Evolutionary conservation across 2,113 vertebrate species (phyloP).

Genomic region (Himantopus leucocephalus): DNA sequence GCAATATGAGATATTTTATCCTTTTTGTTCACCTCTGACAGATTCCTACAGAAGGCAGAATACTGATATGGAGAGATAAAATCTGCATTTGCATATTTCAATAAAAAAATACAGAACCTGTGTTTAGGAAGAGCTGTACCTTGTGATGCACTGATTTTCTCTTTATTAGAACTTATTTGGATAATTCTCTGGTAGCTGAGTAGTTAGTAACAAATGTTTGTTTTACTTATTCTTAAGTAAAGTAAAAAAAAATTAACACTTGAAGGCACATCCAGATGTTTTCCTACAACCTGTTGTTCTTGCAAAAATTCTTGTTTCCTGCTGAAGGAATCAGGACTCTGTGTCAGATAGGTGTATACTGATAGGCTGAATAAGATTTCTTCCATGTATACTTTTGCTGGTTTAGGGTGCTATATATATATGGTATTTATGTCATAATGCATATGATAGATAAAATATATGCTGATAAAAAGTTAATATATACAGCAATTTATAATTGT

Average conservation of each 20-base stretch:
- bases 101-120: background rate
- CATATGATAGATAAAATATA: background rate
- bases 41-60: background rate
- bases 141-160: background rate
- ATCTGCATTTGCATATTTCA: background rate
- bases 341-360: background rate
- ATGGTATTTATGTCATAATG: background rate
- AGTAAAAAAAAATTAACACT: too few relatives aligned
- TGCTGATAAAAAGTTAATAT: background rate
- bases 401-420: background rate
- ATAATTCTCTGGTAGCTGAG: background rate
- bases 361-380: background rate
- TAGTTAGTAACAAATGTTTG: background rate
- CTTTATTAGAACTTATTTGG: background rate
- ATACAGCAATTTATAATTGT: background rate
- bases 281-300: background rate
- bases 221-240: background rate
- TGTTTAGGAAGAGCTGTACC: background rate
- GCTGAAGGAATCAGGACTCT: background rate
- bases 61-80: background rate
- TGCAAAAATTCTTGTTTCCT: background rate
- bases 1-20: background rate
- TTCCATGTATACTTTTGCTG: background rate
- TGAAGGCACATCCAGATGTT: background rate
- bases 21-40: background rate